Base-by-base conservation (phyloP, 1,140 invertebrate species). In the Epicauta chinensis region DNA sequence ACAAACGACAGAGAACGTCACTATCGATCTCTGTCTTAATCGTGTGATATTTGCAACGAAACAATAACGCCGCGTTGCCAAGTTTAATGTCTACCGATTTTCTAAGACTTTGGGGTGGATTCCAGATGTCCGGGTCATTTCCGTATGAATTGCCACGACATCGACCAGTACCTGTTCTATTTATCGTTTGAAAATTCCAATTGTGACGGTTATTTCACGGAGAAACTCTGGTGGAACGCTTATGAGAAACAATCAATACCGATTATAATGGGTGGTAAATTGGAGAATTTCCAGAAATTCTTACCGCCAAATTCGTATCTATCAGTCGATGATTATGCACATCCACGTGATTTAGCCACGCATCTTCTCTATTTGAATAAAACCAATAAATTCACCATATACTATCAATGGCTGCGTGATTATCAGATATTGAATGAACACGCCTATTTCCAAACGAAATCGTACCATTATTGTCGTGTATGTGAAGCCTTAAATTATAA, bases 401-500 rank as follows among this genome's bases (percentile, higher is more conserved):
- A 80, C 62, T 87, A 89, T 56, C 53, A 71, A 43, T 91, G 88
- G 87, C 80, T 84, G 61, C 72, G 67, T 16, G 64, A 76, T 16
- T 88, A 83, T 47, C 68, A 76, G 53, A 76, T 89, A 30, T 56
- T 83, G 1, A 87, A 89, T 65, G 82, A 87, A 63, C 83, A 87
- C 63, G 83, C 82, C 0, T 86, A 86, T 62, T 86, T 85, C 63
- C 75, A 78, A 2, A 76, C 76, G 1, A 59, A 66, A 1, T 87
- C 84, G 0, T 75, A 75, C 51, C 90, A 91, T 69, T 89, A 86
- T 67, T 93, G 90, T 63, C 75, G 89, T 41, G 66, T 91, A 17
- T 93, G 90, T 65, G 82, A 89, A 59, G 81, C 86, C 39, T 71
- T 88, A 16, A 82, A 87, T 67, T 83, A 79, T 59, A 81, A 80